Evolutionary conservation across 2,888 invertebrate genomes (phyloP), one percentile per base, ranked within the genome.

Genomic region (Yponomeuta malinellus): DNA sequence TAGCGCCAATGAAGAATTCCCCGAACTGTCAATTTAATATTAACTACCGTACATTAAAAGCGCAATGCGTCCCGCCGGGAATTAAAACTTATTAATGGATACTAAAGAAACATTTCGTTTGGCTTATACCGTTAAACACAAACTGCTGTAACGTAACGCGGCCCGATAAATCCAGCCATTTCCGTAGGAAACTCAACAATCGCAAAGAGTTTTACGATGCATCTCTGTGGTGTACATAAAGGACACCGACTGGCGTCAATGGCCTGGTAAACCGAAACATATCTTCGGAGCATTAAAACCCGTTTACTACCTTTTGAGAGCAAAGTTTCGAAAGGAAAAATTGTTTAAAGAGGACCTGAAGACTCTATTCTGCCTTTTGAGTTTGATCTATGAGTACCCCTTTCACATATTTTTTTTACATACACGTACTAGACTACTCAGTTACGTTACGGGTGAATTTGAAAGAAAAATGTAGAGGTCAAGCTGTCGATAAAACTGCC

Each of bases 31-130:
- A 12, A 59, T 15, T 59, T 15, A 59, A 59, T 59, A 59, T 59
- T 59, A 59, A 59, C 52, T 15, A 59, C 52, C 52, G 52, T 59
- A 2, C 52, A 59, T 59, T 59, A 59, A 15, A 59, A 59, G 15
- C 52, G 52, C 52, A 15, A 15, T 15, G 15, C 15, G 52, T 15
- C 52, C 12, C 52, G 52, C 10, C 3, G 52, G 52, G 52, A 59
- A 59, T 59, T 59, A 59, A 59, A 59, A 59, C 52, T 59, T 59
- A 59, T 59, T 59, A 15, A 59, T 59, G 52, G 52, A 59, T 15
- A 59, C 12, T 59, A 59, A 59, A 59, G 52, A 59, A 59, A 59
- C 52, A 59, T 59, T 59, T 59, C 52, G 52, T 59, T 59, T 59
- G 52, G 15, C 52, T 59, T 3, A 59, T 12, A 59, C 15, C 52